A percentile compares a stretch with the other conserved stretches of the same genome.
Evolutionary conservation across 2,888 invertebrate species (phyloP).

Genomic region (Psylliodes chrysocephalus): DNA sequence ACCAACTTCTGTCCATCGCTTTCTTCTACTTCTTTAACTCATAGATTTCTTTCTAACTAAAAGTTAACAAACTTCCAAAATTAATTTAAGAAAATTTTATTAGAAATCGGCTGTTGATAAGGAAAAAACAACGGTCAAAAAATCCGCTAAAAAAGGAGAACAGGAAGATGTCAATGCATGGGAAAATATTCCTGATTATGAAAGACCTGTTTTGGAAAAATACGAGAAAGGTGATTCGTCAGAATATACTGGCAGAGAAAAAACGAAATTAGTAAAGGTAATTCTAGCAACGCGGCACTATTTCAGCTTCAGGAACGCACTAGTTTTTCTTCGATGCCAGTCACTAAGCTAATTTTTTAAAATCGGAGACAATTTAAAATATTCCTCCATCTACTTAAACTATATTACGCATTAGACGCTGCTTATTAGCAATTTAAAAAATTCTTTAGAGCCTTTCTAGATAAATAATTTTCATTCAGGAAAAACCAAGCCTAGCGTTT

Average conservation of each 20-base stretch:
- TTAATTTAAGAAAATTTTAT: constrained; percentile 21
- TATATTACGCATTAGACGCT: not conserved
- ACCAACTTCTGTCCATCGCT: constrained; percentile 1
- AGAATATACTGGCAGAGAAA: constrained; percentile 65
- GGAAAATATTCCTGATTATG: constrained; percentile 75
- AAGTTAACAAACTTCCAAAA: constrained; percentile 8
- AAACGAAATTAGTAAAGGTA: constrained; percentile 63
- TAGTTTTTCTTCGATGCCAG: no score
- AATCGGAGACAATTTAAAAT: no score
- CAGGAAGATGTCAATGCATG: constrained; percentile 55
- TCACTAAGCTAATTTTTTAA: no score
- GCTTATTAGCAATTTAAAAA: constrained; percentile 21
- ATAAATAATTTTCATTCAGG: constrained; percentile 47
- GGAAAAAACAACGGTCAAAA: constrained; percentile 50
- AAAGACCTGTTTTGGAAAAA: constrained; percentile 77
- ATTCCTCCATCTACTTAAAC: no score
- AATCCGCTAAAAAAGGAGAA: constrained; percentile 53
- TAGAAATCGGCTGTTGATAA: constrained; percentile 55
- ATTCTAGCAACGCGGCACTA: constrained; percentile 23
- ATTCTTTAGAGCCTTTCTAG: constrained; percentile 3
- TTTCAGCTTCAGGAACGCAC: not conserved
- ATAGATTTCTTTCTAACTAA: constrained; percentile 15
- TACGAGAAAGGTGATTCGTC: constrained; percentile 68
- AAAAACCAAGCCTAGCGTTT: constrained; percentile 54
- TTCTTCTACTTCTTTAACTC: constrained; percentile 29